Base-by-base conservation (phyloP, 64 coral and sea anemone species). In the Hydrozoanthus tunicans region DNA sequence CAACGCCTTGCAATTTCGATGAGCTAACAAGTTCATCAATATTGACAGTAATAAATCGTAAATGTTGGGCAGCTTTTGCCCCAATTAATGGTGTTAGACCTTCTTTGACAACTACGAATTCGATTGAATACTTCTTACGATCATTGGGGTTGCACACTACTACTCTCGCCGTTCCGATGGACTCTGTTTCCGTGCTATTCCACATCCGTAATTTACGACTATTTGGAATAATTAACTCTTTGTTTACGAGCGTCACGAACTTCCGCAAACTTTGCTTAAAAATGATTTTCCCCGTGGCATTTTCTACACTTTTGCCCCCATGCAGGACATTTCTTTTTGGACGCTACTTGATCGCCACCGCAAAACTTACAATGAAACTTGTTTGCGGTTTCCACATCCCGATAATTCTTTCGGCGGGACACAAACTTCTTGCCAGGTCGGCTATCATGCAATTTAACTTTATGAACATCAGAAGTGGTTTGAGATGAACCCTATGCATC, bases 31-130 rank as follows among this genome's bases (percentile, higher is more conserved):
- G 60, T 94, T 94, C 51, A 43, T 91, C 93, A 6, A 14, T 64
- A 62, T 91, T 55, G 12, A 82, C 55, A 4, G 78, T 54, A 0
- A 95, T 70, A 0, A 95, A 17, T 24, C 70, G 32, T 85, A 90
- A 92, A 7, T 95, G 77, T 62, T 95, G 75, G 8, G 58, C 55
- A 9, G 70, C 94, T 24, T 73, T 95, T n/a, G 83, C 83, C 4
- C 94, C 90, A 17, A 92, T 51, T 11, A 92, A 14, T 0, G 83
- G 82, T 20, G 74, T 90, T 53, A 92, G 64, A 11, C 83, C 66
- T 56, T 89, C 76, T 62, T 89, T 77, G 0, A 94, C 81, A 3
- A 92, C 27, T 53, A 86, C 17, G 7, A 95, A 95, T 8, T 92
- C 51, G 0, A 93, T 80, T 4, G 60, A 69, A n/a, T 90, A 96